Conservation (phyloP, 2,113 vertebrate genomes). For the Muscicapa adusta region DNA sequence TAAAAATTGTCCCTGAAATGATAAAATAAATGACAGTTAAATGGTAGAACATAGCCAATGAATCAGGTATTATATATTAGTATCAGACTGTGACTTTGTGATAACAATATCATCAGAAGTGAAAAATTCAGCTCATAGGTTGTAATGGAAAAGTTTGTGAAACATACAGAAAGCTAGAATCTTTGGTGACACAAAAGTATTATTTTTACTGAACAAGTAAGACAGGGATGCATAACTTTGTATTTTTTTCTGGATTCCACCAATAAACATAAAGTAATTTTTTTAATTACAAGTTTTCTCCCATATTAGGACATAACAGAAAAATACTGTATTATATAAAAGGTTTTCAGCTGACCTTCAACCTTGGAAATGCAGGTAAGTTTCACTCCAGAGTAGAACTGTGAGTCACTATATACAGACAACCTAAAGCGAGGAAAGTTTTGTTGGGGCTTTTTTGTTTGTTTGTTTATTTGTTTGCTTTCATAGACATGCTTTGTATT, state of each 20-base stretch:
- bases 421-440: background rate
- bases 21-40: background rate
- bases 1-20: background rate
- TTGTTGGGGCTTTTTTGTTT: background rate
- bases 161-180: background rate
- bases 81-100: background rate
- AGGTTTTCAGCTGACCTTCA: background rate
- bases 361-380: background rate
- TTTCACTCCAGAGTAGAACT: background rate
- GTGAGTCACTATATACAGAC: background rate
- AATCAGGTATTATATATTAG: background rate
- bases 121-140: background rate
- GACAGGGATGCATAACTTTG: background rate
- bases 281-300: background rate
- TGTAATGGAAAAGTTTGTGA: background rate
- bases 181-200: background rate
- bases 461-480: background rate
- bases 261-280: background rate
- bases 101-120: background rate
- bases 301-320: background rate
- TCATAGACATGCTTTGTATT: background rate
- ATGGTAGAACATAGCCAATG: background rate
- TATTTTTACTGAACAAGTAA: background rate
- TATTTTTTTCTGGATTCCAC: background rate
- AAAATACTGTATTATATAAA: background rate